Evolutionary conservation across 2,797 vertebrate genomes (phyloP), one percentile per base, ranked within the genome.

Genomic region (Danionella dracula): DNA sequence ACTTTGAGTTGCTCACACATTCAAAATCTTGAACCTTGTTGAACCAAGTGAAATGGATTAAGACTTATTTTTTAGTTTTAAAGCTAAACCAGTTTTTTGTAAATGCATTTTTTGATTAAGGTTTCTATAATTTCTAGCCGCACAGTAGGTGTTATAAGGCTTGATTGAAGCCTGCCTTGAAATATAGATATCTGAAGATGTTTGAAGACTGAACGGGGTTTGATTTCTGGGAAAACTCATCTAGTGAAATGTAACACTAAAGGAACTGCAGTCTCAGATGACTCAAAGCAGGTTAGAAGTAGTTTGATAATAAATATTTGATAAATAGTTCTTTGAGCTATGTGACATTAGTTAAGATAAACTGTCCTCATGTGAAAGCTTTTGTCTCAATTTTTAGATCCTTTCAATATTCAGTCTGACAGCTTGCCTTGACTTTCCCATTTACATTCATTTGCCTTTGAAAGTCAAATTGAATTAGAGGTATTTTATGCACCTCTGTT

Each of bases 101-200:
- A n/a, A n/a, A n/a, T n/a, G n/a, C n/a, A n/a, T n/a, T n/a, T n/a
- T 4, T 44, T 16, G 0, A 4, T 27, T 44, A 54, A 37, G 23
- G 50, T 45, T 45, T 55, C 29, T 42, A 45, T 46, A 41, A 45
- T 29, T 5, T 13, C 51, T 15, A 46, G 40, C 19, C 35, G 41
- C 51, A 46, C 63, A 56, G 63, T 41, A 37, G 41, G 63, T 45
- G 19, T 56, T 55, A 55, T 19, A 66, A 66, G 42, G 51, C 41
- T 42, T 46, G 51, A n/a, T n/a, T n/a, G n/a, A n/a, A n/a, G n/a
- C n/a, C n/a, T n/a, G n/a, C n/a, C n/a, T n/a, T n/a, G n/a, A n/a
- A n/a, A n/a, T n/a, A n/a, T n/a, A n/a, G n/a, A n/a, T n/a, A n/a
- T n/a, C n/a, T n/a, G n/a, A n/a, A n/a, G n/a, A n/a, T n/a, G n/a